phyloP scores from a whole-genome alignment of 2,113 vertebrate genomes.

The Spheniscus mendiculus region DNA sequence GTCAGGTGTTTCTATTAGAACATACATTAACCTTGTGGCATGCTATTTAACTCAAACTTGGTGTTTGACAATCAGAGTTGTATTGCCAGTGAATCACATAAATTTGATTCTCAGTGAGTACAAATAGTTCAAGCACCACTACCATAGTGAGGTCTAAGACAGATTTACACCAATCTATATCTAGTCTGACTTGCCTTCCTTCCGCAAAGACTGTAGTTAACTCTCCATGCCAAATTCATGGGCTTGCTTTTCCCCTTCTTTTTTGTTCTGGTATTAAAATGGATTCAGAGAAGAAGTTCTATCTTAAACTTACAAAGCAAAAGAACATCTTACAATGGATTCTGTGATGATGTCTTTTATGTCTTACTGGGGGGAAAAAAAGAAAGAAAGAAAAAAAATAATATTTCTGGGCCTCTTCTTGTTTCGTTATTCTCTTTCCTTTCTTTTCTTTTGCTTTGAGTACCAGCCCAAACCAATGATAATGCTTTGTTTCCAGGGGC shows the following conservation, averaged over 20 bases:
- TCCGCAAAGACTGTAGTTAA: background rate
- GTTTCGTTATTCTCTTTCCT: background rate
- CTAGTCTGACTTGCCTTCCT: background rate
- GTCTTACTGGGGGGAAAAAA: rapidly evolving
- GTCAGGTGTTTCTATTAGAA: background rate
- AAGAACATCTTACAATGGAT: rapidly evolving
- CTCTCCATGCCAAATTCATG: background rate
- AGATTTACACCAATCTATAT: background rate
- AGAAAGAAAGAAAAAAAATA: background rate
- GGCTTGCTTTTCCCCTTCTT: background rate
- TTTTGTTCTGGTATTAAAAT: background rate
- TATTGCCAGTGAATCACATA: background rate
- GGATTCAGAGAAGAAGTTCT: background rate
- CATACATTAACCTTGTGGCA: background rate
- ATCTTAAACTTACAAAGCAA: background rate
- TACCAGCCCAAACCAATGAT: background rate
- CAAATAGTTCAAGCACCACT: background rate
- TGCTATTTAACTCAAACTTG: background rate
- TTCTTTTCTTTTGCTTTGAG: background rate
- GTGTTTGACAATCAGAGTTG: background rate
- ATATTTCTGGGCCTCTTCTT: background rate
- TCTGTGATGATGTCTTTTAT: background rate
- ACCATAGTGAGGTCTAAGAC: background rate
- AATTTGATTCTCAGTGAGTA: background rate
- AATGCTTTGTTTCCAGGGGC: background rate